Conservation (phyloP, 2,113 vertebrate species). For the Thalassoma bifasciatum region DNA sequence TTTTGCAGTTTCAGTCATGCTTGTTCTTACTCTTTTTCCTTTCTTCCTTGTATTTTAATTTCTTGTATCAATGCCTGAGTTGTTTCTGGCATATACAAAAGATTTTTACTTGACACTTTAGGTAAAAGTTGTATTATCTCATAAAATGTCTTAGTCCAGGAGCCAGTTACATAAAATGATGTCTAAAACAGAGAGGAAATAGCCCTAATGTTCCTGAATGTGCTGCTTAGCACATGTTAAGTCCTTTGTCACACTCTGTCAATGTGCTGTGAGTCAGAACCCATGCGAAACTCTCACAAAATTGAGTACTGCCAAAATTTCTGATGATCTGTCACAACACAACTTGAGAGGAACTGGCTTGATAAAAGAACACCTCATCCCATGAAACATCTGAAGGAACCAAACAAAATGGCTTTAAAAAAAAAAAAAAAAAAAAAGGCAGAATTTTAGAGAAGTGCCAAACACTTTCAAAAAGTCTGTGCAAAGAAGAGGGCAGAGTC, state of each 20-base stretch:
- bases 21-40: neutral
- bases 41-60: neutral
- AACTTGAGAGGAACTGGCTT: conserved; percentile 15
- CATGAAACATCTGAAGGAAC: conserved; percentile 16
- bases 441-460: neutral
- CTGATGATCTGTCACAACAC: conserved; percentile 26
- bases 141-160: neutral
- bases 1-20: neutral
- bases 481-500: neutral
- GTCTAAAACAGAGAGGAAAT: neutral
- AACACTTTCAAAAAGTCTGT: neutral
- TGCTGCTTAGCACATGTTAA: neutral
- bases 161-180: neutral
- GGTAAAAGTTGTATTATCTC: neutral
- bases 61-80: neutral
- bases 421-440: neutral
- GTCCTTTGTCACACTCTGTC: conserved; percentile 12
- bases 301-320: conserved; percentile 28
- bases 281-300: conserved; percentile 21
- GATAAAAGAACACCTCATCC: conserved; percentile 5
- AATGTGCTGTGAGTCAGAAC: conserved; percentile 19
- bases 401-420: neutral
- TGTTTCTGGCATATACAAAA: neutral
- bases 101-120: neutral
- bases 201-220: neutral